Conservation (phyloP, 1,140 invertebrate genomes). For the Parapsyche elsis region DNA sequence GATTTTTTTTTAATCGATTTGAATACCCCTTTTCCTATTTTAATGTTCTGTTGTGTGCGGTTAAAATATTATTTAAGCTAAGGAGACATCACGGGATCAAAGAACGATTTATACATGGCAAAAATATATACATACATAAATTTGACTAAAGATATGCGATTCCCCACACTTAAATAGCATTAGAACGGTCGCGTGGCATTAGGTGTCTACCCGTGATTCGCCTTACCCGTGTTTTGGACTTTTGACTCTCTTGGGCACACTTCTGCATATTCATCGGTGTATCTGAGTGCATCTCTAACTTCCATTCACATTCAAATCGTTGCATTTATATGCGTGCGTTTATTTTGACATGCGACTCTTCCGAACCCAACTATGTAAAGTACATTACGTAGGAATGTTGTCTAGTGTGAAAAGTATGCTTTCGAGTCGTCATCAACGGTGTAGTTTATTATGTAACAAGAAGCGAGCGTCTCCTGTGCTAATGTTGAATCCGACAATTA, state of each 20-base stretch:
- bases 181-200: conserved; percentile 11
- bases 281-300: conserved; percentile 9
- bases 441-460: neutral
- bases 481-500: neutral
- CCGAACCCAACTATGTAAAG: neutral
- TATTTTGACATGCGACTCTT: conserved; percentile 40
- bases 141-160: too few species aligned
- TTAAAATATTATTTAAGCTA: too few species aligned
- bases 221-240: too few species aligned
- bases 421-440: neutral
- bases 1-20: too few species aligned
- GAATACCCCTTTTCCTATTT: too few species aligned
- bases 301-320: conserved; percentile 33
- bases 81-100: too few species aligned
- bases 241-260: conserved; percentile 7
- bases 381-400: neutral
- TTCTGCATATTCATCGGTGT: conserved; percentile 33
- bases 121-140: too few species aligned
- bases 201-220: neutral
- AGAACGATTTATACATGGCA: too few species aligned
- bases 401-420: neutral
- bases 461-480: neutral
- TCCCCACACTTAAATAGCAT: neutral
- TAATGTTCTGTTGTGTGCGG: too few species aligned
- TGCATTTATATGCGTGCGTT: conserved; percentile 15